Evolutionary conservation across 2,797 vertebrate genomes (phyloP).

Genomic region (Onychomys arenicola): DNA sequence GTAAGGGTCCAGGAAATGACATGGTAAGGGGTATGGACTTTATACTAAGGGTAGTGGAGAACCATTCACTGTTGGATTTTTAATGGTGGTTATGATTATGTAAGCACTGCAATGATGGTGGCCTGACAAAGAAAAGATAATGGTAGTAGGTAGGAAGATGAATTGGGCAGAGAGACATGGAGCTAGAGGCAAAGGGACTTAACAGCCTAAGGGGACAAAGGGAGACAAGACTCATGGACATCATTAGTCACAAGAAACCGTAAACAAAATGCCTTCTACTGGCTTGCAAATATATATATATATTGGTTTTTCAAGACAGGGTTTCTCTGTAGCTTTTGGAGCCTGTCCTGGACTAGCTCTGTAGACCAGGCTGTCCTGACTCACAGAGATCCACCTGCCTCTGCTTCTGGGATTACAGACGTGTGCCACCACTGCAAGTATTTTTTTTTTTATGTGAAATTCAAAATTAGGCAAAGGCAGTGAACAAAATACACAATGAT

Average conservation of each 20-base stretch:
- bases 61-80: not conserved
- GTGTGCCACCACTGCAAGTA: too few relatives aligned
- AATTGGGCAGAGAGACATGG: not conserved
- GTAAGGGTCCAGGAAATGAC: not conserved
- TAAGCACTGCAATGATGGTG: not conserved
- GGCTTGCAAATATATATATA: not conserved
- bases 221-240: not conserved
- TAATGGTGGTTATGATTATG: not conserved
- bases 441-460: conserved; percentile 7
- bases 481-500: not conserved
- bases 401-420: too few relatives aligned
- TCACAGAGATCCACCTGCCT: too few relatives aligned
- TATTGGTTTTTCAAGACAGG: too few relatives aligned
- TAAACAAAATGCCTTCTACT: not conserved
- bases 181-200: not conserved
- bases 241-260: not conserved
- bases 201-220: not conserved
- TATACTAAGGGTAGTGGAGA: not conserved
- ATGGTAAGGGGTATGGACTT: conserved; percentile 14
- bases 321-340: too few relatives aligned
- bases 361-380: too few relatives aligned
- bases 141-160: not conserved
- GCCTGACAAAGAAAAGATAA: not conserved
- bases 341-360: too few relatives aligned
- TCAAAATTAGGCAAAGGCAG: conserved; percentile 40